A percentile compares a stretch with the other conserved stretches of the same genome.
These are phyloP conservation scores for Pediacus dermestoides DNA, from an alignment of 2,888 invertebrate genomes.

Conservation along the genomic window DNA sequence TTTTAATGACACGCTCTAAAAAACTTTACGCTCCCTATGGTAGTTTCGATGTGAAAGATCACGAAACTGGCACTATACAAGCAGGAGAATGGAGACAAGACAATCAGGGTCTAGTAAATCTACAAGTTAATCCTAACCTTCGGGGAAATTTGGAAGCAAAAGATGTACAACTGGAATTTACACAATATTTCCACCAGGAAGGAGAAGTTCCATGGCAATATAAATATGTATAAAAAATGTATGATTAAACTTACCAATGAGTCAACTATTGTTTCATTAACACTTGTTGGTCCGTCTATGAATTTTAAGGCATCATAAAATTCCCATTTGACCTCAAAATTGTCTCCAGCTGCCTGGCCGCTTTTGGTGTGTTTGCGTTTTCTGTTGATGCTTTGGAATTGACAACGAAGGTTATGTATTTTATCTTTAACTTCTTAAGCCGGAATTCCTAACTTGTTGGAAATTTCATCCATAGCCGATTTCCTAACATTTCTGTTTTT, in stretches of 20 bases:
- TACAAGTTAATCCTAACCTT: no score
- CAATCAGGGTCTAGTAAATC: no score
- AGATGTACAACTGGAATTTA: conserved; percentile 15
- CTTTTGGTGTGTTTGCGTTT: conserved; percentile 18
- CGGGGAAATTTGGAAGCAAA: conserved; percentile 15
- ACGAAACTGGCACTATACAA: no score
- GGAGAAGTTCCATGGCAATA: conserved; percentile 21
- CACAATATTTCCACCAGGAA: conserved; percentile 17
- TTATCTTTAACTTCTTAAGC: conserved; percentile 15
- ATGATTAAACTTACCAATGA: conserved; percentile 17
- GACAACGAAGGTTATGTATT: conserved; percentile 20
- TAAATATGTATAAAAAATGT: conserved; percentile 18
- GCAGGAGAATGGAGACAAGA: no score
- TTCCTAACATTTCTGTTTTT: conserved; percentile 15
- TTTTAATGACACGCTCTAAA: no score
- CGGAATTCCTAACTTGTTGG: conserved; percentile 11
- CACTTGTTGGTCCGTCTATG: conserved; percentile 12
- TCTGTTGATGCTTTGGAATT: conserved; percentile 17
- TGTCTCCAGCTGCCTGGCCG: conserved; percentile 17
- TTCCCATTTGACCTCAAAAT: conserved; percentile 21
- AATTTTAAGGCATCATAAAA: conserved; percentile 21
- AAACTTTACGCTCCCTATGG: no score
- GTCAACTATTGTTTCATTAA: conserved; percentile 20
- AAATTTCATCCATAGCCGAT: conserved; percentile 14
- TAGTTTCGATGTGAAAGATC: no score